Evolutionary conservation across 2,113 vertebrate genomes (phyloP).

Genomic region (Anguilla rostrata): DNA sequence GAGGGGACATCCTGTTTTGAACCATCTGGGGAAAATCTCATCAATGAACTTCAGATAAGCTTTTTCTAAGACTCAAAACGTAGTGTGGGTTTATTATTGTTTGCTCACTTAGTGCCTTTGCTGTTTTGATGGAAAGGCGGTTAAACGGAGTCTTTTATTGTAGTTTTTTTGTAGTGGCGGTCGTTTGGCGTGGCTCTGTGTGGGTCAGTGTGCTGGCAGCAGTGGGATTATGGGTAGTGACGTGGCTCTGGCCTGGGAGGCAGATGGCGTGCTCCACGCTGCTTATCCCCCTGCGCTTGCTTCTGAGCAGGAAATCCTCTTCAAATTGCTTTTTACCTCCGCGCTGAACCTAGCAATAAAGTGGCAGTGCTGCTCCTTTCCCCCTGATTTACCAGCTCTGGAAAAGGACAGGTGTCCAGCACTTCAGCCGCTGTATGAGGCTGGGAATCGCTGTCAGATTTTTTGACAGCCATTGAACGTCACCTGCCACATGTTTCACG

Average conservation of each 20-base stretch:
- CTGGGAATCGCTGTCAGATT: background rate
- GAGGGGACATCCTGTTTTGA: background rate
- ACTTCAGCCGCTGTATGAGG: background rate
- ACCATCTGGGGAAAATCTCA: background rate
- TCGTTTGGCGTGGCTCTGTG: background rate
- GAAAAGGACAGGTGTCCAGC: background rate
- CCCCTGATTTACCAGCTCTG: background rate
- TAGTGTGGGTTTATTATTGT: background rate
- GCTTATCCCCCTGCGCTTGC: conserved; percentile 25
- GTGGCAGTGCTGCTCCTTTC: background rate
- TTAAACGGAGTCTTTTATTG: background rate
- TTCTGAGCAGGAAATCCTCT: conserved; percentile 39
- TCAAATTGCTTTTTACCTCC: conserved; percentile 28
- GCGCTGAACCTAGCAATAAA: conserved; percentile 10
- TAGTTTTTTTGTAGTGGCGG: background rate
- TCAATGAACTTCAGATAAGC: background rate
- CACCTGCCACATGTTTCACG: background rate
- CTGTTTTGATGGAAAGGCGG: background rate
- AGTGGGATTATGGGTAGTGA: conserved; percentile 27
- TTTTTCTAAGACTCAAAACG: background rate
- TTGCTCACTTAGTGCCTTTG: background rate
- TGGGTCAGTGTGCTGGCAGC: conserved; percentile 19
- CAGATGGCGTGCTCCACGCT: conserved; percentile 38
- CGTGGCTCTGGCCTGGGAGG: conserved; percentile 25
- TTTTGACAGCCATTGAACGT: background rate